Evolutionary conservation across 1,140 invertebrate genomes (phyloP).

Genomic region (Saccostrea cuccullata): DNA sequence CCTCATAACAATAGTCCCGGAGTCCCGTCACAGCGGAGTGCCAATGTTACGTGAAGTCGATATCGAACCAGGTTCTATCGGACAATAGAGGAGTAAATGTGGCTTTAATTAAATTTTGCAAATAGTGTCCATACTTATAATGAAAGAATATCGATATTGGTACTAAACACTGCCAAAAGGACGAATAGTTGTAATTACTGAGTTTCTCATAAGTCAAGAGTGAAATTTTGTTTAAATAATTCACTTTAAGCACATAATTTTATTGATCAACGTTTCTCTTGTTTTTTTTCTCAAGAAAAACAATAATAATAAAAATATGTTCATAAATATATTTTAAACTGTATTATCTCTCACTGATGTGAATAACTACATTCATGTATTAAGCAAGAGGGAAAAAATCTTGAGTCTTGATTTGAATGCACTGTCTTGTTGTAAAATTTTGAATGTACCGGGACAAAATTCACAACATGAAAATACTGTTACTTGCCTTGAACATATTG

Average conservation of each 20-base stretch:
- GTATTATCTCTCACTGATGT: too few relatives aligned
- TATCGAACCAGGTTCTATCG: neutral
- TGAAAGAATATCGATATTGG: neutral
- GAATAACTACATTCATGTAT: too few relatives aligned
- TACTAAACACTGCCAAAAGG: neutral
- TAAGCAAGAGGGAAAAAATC: too few relatives aligned
- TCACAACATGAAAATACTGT: too few relatives aligned
- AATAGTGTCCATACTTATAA: neutral
- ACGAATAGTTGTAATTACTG: neutral
- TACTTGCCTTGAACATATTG: too few relatives aligned
- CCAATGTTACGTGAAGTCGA: neutral
- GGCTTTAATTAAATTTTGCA: neutral
- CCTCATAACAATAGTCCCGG: neutral
- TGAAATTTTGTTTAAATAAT: neutral
- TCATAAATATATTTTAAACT: too few relatives aligned
- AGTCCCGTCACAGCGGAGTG: neutral
- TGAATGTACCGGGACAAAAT: too few relatives aligned
- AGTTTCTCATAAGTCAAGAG: neutral
- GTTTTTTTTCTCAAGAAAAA: too few relatives aligned
- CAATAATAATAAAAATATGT: too few relatives aligned
- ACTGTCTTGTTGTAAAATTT: too few relatives aligned
- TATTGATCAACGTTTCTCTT: too few relatives aligned
- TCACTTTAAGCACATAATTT: neutral
- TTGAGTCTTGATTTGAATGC: too few relatives aligned
- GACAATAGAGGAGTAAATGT: neutral